Evolutionary conservation across 2,113 vertebrate species (phyloP), one percentile per base, ranked within the genome.

Genomic region (Equus quagga): DNA sequence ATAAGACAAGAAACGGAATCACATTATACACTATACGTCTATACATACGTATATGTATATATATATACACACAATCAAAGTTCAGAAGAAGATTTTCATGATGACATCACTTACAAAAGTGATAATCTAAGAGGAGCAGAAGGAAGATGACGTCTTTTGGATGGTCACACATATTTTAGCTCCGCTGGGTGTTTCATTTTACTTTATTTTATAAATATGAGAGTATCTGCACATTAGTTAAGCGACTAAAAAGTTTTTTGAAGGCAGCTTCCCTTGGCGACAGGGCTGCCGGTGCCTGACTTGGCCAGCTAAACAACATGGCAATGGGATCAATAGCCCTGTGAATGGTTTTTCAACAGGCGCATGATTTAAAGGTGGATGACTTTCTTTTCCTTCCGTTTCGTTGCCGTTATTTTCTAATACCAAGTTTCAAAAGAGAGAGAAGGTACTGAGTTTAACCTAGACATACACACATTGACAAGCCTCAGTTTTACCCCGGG

Each of bases 381-480:
- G 33, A 24, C 33, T 11, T 67, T 65, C 11, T 33, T 11, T 28
- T 11, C 31, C 18, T 31, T 13, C 36, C 4, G 0, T 51, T 69
- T 49, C 8, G 83, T 33, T 83, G 49, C 3, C 56, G 14, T 79
- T 75, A 41, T 65, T 31, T 88, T 60, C 41, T 36, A 23, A 24
- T 11, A 24, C 2, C 23, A 44, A 31, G 21, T 79, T 94, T 89
- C 24, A 3, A 56, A 46, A 56, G 28, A 49, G 18, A 41, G 3
- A 1, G 28, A 46, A 13, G n/a, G 21, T 12, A 18, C 41, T 18
- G 69, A 13, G 33, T 26, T 41, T 58, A 21, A 44, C 62, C n/a
- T 8, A 78, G 49, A 44, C 5, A n/a, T 1, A 2, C 4, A 4
- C 13, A 21, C 11, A 28, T 28, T 3, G 1, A 21, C 0, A 8